Evolutionary conservation across 2,113 vertebrate genomes (phyloP).

Genomic region (Chinchilla lanigera): DNA sequence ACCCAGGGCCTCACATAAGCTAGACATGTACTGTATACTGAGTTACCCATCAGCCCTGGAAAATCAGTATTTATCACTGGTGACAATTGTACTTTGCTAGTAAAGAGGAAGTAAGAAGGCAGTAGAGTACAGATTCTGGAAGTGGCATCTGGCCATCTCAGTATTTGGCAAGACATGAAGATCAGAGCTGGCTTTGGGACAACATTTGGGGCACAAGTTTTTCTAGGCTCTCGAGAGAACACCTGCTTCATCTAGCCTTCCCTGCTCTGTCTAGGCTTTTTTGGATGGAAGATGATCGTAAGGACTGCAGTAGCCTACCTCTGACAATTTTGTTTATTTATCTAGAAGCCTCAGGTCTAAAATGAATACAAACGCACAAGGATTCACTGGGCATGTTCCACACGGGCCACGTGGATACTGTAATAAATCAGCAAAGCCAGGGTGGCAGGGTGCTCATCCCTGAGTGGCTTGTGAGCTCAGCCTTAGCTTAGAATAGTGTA

Average conservation of each 20-base stretch:
- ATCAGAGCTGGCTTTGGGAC: not conserved
- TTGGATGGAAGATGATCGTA: not conserved
- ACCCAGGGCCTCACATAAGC: not conserved
- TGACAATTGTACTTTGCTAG: not conserved
- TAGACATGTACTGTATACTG: not conserved
- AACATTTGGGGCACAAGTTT: not conserved
- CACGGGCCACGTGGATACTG: accelerated
- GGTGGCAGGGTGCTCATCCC: not conserved
- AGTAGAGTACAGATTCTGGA: not conserved
- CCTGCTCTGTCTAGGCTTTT: not conserved
- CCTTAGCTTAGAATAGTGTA: not conserved
- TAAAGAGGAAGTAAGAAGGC: not conserved
- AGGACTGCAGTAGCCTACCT: not conserved
- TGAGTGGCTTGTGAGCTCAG: not conserved
- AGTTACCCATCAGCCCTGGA: not conserved
- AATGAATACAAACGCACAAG: not conserved
- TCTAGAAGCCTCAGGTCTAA: not conserved
- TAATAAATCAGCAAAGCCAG: not conserved
- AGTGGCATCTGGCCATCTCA: not conserved
- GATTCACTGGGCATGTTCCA: not conserved
- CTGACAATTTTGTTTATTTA: not conserved
- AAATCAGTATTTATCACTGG: not conserved
- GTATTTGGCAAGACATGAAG: not conserved
- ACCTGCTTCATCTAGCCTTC: not conserved
- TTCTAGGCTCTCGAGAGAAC: not conserved